These are phyloP conservation scores for Bombus polaris DNA, from an alignment of 1,140 invertebrate species.

Conservation along the genomic window DNA sequence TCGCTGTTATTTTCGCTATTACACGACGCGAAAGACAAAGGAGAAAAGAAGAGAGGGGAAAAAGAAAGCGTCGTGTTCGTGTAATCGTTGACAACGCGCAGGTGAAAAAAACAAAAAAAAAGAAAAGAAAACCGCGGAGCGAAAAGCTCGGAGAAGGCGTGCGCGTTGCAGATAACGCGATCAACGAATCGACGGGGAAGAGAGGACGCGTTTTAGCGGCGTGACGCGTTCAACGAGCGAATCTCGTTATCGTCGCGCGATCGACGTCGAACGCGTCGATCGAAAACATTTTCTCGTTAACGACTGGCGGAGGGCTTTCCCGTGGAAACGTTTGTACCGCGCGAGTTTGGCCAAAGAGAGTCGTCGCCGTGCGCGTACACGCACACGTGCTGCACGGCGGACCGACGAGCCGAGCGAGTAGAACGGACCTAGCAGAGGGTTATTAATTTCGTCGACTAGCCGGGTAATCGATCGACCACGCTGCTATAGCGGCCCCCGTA, in stretches of 20 bases:
- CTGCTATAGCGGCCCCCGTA: constrained; percentile 49
- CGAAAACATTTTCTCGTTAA: constrained; percentile 54
- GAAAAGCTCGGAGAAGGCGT: constrained; percentile 35
- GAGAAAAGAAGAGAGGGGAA: background rate
- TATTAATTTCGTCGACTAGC: constrained; percentile 68
- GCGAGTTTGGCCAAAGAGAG: no score
- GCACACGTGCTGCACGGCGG: background rate
- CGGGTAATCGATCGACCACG: constrained; percentile 63
- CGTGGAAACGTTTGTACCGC: constrained; percentile 31
- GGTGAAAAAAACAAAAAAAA: background rate
- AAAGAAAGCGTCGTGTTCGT: no score
- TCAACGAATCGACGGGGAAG: background rate
- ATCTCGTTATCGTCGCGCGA: constrained; percentile 34
- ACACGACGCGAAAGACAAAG: no score
- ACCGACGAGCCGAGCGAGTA: background rate
- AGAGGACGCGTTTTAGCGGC: background rate
- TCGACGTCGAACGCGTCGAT: constrained; percentile 17
- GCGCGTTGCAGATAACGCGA: constrained; percentile 16
- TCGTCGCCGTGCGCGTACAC: background rate
- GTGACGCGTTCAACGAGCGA: background rate
- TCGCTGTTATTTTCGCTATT: background rate
- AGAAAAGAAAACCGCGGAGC: background rate
- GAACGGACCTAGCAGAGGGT: constrained; percentile 28
- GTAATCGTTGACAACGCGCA: background rate
- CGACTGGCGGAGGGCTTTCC: background rate